These are phyloP conservation scores for Adelges cooleyi DNA, from an alignment of 1,140 invertebrate genomes.

Conservation along the genomic window DNA sequence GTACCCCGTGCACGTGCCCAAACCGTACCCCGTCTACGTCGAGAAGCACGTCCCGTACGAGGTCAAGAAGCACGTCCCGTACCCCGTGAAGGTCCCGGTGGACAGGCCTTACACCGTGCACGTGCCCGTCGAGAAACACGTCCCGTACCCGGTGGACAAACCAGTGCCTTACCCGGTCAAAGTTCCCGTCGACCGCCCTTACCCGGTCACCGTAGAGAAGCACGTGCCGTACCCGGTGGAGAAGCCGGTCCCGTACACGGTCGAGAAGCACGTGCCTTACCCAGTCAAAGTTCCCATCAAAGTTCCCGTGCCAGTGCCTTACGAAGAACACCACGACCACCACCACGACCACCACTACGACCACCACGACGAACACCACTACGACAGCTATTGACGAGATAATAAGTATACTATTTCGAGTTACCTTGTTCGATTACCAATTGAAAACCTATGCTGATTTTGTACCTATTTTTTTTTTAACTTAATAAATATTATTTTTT, in stretches of 20 bases:
- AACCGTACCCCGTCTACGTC: constrained; percentile 38
- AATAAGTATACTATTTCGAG: no score
- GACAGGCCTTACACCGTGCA: constrained; percentile 52
- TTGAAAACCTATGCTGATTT: no score
- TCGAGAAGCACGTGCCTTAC: constrained; percentile 47
- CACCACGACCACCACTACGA: not conserved
- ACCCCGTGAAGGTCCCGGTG: constrained; percentile 56
- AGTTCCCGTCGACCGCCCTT: constrained; percentile 43
- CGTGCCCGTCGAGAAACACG: constrained; percentile 40
- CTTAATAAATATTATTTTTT: no score
- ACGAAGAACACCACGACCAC: constrained; percentile 43
- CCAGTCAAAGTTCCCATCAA: constrained; percentile 47
- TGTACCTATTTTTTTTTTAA: no score
- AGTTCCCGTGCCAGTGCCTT: constrained; percentile 39
- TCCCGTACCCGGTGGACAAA: constrained; percentile 46
- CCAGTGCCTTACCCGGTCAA: constrained; percentile 55
- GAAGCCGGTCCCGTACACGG: constrained; percentile 64
- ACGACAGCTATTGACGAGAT: not conserved
- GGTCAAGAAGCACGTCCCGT: constrained; percentile 58
- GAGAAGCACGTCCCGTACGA: constrained; percentile 45
- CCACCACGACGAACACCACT: not conserved
- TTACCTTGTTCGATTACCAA: no score
- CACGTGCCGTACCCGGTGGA: constrained; percentile 46
- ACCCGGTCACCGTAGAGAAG: constrained; percentile 41
- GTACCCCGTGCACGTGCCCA: constrained; percentile 45